Base-by-base conservation (phyloP, 2,797 vertebrate genomes). In the Enteromius treurensis region DNA sequence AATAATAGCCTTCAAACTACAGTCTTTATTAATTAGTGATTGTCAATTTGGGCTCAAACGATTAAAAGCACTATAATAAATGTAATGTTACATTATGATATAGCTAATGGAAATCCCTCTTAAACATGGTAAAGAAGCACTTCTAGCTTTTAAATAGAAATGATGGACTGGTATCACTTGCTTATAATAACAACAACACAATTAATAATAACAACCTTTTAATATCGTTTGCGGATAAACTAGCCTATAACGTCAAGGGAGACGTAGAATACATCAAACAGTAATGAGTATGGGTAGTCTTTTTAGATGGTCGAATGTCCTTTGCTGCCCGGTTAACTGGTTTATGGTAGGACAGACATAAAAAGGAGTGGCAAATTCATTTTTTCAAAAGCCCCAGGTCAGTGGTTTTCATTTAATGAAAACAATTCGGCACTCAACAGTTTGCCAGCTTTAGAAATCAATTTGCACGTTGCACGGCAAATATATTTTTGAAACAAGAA, bases 301-400 rank as follows among this genome's bases (percentile, higher is more conserved):
- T 79, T n/a, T 68, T 69, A 55, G 34, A 40, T 15, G 9, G 4
- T 5, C 47, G 21, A 15, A 21, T 49, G 64, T 23, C 13, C 47
- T 53, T 70, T 55, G 34, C 51, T 29, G 15, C 1, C 2, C 32
- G 1, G 9, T 42, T 58, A 53, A 69, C 15, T 64, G 23, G 47
- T 77, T 68, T 79, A 55, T 80, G 34, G 14, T 55, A 17, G 29
- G 23, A 29, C 53, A 17, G n/a, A 65, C 21, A 68, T 51, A 4
- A 19, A 32, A 42, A 60, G 2, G 26, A 10, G 53, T 81, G 55
- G 42, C 10, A 64, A 32, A 34, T 7, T 13, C 3, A 15, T 32
- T 58, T 47, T 23, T 81, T 47, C 5, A 45, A 58, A 80, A 80
- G 37, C 19, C 71, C 11, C 21, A 68, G 47, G 47, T 71, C 23